Percentiles rank a stretch among this genome's conserved stretches.
phyloP scores from a whole-genome alignment of 2,797 vertebrate genomes.

The Pangasius djambal region DNA sequence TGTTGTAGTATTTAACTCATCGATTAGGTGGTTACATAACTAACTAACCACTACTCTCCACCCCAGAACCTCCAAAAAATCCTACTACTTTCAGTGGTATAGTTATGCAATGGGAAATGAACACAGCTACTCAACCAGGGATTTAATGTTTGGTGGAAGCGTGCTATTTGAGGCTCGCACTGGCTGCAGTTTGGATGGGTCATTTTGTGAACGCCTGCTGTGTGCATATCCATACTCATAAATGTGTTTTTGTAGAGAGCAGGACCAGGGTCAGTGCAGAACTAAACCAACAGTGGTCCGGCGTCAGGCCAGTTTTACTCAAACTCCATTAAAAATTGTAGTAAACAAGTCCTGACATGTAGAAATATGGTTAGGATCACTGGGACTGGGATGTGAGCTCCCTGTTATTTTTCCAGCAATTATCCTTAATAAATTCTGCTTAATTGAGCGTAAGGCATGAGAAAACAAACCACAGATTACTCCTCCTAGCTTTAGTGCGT shows the following conservation, averaged over 20 bases:
- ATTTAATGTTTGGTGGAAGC: conserved; percentile 31
- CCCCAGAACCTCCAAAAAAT: background rate
- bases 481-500: conserved; percentile 40
- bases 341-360: conserved; percentile 53
- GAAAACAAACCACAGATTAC: conserved; percentile 53
- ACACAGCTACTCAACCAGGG: background rate
- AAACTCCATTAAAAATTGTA: conserved; percentile 35
- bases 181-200: conserved; percentile 36
- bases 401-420: conserved; percentile 57
- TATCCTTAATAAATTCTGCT: conserved; percentile 58
- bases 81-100: background rate
- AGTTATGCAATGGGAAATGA: background rate
- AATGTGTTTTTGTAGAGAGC: conserved; percentile 58
- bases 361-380: conserved; percentile 48
- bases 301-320: conserved; percentile 21
- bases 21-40: background rate
- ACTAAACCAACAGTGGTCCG: conserved; percentile 16
- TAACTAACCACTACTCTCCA: background rate
- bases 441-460: conserved; percentile 50
- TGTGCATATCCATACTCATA: conserved; percentile 55
- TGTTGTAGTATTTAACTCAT: background rate
- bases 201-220: conserved; percentile 38
- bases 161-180: conserved; percentile 41
- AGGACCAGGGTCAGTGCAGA: conserved; percentile 13
- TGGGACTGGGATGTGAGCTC: conserved; percentile 41